These are phyloP conservation scores for Lophius americanus DNA, from an alignment of 2,797 vertebrate genomes.

Conservation along the genomic window DNA sequence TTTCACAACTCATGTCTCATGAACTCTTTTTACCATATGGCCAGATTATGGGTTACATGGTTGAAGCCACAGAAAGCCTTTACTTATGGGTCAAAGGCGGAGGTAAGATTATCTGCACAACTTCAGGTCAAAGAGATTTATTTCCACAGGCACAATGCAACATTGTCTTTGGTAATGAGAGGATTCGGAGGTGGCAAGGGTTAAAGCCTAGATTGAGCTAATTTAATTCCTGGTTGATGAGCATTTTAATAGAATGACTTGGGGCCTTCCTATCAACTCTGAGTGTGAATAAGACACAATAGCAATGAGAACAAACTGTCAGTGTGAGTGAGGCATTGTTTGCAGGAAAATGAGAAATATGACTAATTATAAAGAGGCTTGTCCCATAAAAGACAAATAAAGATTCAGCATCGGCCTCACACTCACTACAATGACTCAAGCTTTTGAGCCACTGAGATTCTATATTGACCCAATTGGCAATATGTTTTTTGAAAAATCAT, in stretches of 20 bases:
- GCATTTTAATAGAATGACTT: slow-evolving; percentile 36
- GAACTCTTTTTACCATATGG: slow-evolving; percentile 53
- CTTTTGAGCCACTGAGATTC: too few species aligned
- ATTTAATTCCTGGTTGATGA: slow-evolving; percentile 42
- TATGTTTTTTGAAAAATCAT: too few species aligned
- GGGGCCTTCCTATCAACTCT: neutral
- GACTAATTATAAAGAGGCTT: too few species aligned
- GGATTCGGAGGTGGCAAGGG: slow-evolving; percentile 43
- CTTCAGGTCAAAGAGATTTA: slow-evolving; percentile 60
- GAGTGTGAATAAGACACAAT: neutral
- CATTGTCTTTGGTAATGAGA: slow-evolving; percentile 41
- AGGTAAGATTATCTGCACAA: slow-evolving; percentile 70
- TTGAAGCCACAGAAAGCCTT: slow-evolving; percentile 63
- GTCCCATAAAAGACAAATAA: too few species aligned
- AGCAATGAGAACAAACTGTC: too few species aligned
- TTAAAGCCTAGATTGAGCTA: slow-evolving; percentile 55
- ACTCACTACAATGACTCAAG: too few species aligned
- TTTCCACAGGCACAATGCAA: slow-evolving; percentile 43
- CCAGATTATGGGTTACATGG: slow-evolving; percentile 73
- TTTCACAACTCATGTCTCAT: slow-evolving; percentile 50
- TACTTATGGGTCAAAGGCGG: slow-evolving; percentile 64
- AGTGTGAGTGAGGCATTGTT: too few species aligned
- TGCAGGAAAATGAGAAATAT: too few species aligned
- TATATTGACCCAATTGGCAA: too few species aligned
- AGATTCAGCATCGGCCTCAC: too few species aligned